These are phyloP conservation scores for Peromyscus attwateri DNA, from an alignment of 2,797 vertebrate species.

Conservation along the genomic window DNA sequence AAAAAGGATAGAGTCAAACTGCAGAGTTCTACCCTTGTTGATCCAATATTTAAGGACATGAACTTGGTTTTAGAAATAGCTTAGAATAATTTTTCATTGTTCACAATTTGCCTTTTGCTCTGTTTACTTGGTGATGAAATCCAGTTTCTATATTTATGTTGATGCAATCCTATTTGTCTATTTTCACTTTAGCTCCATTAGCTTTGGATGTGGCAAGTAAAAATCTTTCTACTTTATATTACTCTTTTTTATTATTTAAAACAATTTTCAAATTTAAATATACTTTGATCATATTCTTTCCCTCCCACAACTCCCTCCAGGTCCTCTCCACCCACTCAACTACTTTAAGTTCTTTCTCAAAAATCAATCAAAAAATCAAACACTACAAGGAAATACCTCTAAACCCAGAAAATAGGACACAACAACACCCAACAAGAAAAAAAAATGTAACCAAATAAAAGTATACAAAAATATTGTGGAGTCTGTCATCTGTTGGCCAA, in stretches of 20 bases:
- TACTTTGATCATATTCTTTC: not conserved
- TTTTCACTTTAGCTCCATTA: not conserved
- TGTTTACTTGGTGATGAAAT: not conserved
- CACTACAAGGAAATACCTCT: not conserved
- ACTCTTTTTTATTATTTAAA: not conserved
- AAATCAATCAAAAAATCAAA: not conserved
- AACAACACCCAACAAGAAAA: not conserved
- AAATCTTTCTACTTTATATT: not conserved
- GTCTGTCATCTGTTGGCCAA: not conserved
- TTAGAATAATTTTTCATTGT: not conserved
- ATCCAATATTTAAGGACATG: not conserved
- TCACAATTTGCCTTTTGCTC: not conserved
- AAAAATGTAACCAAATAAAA: not conserved
- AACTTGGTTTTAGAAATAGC: not conserved
- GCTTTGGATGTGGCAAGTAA: not conserved
- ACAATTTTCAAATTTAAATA: not conserved
- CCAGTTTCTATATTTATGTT: not conserved
- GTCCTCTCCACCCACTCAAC: not conserved
- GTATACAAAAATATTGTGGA: not conserved
- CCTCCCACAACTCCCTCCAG: no score
- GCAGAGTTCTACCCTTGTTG: not conserved
- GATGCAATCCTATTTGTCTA: not conserved
- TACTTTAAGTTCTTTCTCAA: not conserved
- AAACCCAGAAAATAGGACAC: not conserved
- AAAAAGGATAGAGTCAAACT: not conserved